Conservation (phyloP, 2,113 vertebrate genomes). For the Corydoras maculifer region DNA sequence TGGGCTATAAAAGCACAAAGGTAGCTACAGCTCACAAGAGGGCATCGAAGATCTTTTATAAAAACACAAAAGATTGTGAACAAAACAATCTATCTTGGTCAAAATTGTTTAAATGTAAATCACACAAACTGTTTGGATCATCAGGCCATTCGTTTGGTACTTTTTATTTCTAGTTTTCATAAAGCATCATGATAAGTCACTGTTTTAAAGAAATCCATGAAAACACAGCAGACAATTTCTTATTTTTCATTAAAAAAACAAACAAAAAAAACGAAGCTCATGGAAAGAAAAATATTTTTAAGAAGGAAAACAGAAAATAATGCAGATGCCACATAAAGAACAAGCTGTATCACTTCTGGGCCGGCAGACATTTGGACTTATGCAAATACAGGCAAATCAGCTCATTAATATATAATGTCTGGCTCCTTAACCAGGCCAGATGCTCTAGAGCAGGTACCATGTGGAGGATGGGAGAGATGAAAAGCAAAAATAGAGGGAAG, state of each 20-base stretch:
- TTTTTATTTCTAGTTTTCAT: background rate
- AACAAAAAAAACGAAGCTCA: background rate
- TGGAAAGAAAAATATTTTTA: background rate
- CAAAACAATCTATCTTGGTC: background rate
- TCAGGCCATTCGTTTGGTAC: background rate
- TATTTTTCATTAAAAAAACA: no score
- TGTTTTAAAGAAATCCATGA: background rate
- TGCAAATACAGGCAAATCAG: conserved; percentile 41
- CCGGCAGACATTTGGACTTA: background rate
- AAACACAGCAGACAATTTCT: background rate
- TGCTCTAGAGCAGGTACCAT: conserved; percentile 55
- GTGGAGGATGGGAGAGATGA: conserved; percentile 32
- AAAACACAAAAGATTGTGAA: background rate
- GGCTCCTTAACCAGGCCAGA: conserved; percentile 31
- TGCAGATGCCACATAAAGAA: background rate
- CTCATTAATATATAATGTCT: conserved; percentile 41
- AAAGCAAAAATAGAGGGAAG: conserved; percentile 26
- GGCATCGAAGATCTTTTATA: background rate
- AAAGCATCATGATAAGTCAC: background rate
- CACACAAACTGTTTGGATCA: background rate
- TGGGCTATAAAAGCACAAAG: conserved; percentile 19
- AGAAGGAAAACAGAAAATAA: background rate
- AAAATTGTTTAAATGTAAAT: background rate
- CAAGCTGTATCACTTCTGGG: no score
- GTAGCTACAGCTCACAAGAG: background rate